phyloP scores from a whole-genome alignment of 2,113 vertebrate species.

The Capreolus pygargus region DNA sequence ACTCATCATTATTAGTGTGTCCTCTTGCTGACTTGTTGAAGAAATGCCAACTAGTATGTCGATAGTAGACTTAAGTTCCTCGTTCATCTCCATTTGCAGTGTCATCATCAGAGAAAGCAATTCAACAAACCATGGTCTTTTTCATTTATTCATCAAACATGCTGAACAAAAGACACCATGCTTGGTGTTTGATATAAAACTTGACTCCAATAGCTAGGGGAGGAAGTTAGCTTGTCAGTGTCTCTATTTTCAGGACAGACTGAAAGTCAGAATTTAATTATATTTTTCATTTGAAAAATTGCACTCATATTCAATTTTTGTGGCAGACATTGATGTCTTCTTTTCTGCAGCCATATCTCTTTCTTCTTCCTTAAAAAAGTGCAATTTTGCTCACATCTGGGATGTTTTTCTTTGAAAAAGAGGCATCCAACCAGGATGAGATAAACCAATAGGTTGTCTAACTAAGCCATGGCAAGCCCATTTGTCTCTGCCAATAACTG shows the following conservation, averaged over 20 bases:
- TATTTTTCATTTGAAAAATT: conserved; percentile 9
- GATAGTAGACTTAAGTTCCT: neutral
- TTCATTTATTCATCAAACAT: neutral
- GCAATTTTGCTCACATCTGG: neutral
- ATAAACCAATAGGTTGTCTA: neutral
- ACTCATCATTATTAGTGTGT: neutral
- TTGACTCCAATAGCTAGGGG: neutral
- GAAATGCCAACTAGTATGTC: neutral
- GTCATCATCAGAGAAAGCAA: neutral
- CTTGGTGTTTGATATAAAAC: neutral
- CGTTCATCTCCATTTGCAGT: neutral
- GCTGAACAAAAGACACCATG: neutral
- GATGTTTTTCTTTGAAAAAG: neutral
- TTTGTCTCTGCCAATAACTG: neutral
- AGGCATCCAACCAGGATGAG: neutral
- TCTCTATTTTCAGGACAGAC: neutral
- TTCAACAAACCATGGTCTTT: neutral
- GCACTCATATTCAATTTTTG: neutral
- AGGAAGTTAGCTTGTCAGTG: neutral
- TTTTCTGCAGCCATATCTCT: neutral
- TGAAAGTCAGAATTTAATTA: neutral
- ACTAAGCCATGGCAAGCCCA: neutral
- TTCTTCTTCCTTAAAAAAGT: neutral
- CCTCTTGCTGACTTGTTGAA: neutral
- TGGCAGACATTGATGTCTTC: neutral